Conservation (phyloP, 2,888 invertebrate species). For the Hedychridium roseum region DNA sequence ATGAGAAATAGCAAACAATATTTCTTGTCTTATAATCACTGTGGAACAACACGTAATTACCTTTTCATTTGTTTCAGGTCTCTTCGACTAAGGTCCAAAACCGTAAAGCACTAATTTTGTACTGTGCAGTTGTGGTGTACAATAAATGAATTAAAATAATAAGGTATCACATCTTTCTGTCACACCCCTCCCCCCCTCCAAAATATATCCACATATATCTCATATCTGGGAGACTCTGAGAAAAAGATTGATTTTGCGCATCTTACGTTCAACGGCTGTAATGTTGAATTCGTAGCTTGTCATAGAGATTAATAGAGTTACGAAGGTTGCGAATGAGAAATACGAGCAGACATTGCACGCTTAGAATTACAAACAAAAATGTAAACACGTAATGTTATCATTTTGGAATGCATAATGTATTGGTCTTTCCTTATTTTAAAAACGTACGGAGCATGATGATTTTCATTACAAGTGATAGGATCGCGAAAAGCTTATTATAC, state of each 20-base stretch:
- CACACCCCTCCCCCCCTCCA: no score
- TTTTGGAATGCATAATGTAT: background rate
- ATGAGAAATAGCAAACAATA: constrained; percentile 38
- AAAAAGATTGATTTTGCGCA: no score
- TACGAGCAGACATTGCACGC: no score
- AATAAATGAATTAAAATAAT: constrained; percentile 51
- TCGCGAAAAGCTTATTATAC: no score
- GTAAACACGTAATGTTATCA: background rate
- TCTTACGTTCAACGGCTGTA: no score
- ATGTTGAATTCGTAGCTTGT: no score
- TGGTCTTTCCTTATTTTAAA: background rate
- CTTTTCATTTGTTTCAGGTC: constrained; percentile 72
- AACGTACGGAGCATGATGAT: background rate
- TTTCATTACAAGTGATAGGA: background rate
- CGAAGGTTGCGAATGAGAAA: no score
- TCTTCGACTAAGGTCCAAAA: constrained; percentile 72
- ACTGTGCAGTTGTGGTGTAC: constrained; percentile 59
- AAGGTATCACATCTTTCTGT: no score
- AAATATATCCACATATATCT: no score
- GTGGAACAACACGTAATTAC: no score
- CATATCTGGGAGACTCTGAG: no score
- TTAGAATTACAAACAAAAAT: background rate
- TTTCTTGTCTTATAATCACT: constrained; percentile 9
- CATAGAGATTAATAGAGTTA: no score
- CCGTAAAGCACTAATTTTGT: constrained; percentile 37